Evolutionary conservation across 1,140 invertebrate species (phyloP).

Genomic region (Mercenaria mercenaria): DNA sequence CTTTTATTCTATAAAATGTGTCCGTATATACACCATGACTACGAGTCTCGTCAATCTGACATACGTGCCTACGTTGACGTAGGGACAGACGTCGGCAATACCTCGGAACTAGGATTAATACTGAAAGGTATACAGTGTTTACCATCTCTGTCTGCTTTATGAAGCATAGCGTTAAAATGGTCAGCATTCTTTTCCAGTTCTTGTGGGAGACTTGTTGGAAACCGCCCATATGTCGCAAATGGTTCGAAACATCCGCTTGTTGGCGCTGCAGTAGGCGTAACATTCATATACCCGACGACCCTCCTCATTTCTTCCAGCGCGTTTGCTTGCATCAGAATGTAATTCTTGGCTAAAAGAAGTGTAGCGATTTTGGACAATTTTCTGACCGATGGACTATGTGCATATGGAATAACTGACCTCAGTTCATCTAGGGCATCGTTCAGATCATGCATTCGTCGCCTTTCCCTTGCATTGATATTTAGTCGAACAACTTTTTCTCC

Average conservation of each 20-base stretch:
- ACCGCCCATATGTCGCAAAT: constrained; percentile 70
- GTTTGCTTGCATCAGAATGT: constrained; percentile 97
- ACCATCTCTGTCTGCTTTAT: not conserved
- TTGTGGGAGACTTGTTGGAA: constrained; percentile 51
- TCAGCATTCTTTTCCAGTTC: constrained; percentile 44
- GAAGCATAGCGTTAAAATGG: not conserved
- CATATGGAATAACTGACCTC: constrained; percentile 87
- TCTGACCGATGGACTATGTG: constrained; percentile 98
- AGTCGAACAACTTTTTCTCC: constrained; percentile 76
- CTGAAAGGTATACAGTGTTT: not conserved
- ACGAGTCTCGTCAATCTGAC: too few species aligned
- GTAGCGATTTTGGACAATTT: constrained; percentile 99
- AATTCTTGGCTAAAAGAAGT: constrained; percentile 98
- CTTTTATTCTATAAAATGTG: too few species aligned
- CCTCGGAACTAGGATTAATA: not conserved
- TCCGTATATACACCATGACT: too few species aligned
- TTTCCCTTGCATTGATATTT: constrained; percentile 85
- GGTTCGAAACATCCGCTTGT: constrained; percentile 69
- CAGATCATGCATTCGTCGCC: constrained; percentile 86
- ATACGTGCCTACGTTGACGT: constrained; percentile 11
- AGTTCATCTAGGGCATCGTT: constrained; percentile 86
- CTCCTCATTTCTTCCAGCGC: constrained; percentile 85
- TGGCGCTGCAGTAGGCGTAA: constrained; percentile 61
- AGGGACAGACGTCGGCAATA: constrained; percentile 14
- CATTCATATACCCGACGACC: constrained; percentile 78